Percentiles rank a stretch among this genome's conserved stretches.
Evolutionary conservation across 1,140 invertebrate species (phyloP).

Genomic region (Ladona fulva): DNA sequence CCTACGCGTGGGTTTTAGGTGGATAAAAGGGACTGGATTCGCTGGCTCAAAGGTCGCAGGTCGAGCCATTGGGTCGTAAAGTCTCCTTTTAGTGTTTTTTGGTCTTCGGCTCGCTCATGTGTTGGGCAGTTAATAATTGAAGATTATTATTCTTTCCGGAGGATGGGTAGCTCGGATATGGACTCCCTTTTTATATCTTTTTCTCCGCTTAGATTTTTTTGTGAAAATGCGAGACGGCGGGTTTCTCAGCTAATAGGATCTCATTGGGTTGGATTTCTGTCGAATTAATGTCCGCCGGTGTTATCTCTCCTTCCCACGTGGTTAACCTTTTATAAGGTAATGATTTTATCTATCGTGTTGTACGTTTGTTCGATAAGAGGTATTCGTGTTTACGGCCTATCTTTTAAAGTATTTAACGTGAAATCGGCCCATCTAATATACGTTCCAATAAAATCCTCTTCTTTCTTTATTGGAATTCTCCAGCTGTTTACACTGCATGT

Average conservation of each 20-base stretch:
- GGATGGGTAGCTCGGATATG: not conserved
- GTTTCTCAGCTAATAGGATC: not conserved
- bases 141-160: not conserved
- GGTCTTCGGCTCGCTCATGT: not conserved
- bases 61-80: not conserved
- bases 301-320: not conserved
- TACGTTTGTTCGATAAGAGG: no score
- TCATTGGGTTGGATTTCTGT: not conserved
- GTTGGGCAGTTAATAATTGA: not conserved
- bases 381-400: no score
- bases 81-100: not conserved
- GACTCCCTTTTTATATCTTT: not conserved
- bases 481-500: no score
- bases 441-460: no score
- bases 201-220: not conserved
- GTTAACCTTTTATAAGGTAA: no score
- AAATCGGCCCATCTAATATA: no score
- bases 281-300: not conserved
- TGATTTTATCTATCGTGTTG: no score
- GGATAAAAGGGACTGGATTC: not conserved
- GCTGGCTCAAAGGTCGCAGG: not conserved
- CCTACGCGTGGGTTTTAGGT: not conserved
- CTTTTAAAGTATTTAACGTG: no score
- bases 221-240: not conserved
- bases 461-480: no score